Base-by-base conservation (phyloP, 1,140 invertebrate species). In the Nymphalis io region DNA sequence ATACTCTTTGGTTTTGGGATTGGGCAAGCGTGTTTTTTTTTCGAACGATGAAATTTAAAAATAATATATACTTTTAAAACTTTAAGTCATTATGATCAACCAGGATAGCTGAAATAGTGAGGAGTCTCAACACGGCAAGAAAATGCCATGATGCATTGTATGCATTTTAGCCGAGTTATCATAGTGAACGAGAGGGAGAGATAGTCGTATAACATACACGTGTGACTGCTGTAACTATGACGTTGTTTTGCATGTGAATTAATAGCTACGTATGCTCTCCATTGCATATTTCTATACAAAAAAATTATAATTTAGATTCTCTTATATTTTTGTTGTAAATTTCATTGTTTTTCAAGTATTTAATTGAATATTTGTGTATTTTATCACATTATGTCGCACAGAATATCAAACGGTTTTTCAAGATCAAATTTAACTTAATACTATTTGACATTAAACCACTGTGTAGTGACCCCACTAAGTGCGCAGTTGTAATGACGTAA, bases 51-150 rank as follows among this genome's bases (percentile, higher is more conserved):
- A 8, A 33, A 3, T 5, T 8, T 33, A 8, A 33, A 33, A 33
- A 33, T 8, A 33, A 3, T 4, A 33, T 3, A 8, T 4, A 8
- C 10, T 33, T 8, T 33, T 33, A 33, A 33, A 33, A 33, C 27
- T 33, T 33, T 33, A 6, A 13, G 13, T 1, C 40, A 48, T 0
- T 48, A 48, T 48, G 18, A 48, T 51, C 23, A 83, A 89, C 87
- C 76, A 89, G 87, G 87, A 70, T 73, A 71, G 64, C 83, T 65
- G 78, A 82, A 70, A 44, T 27, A 66, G 57, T 58, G 72, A 84
- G 74, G 82, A 88, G 82, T 74, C 79, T 73, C 65, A 68, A 78
- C 76, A 75, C 72, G 78, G 75, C 74, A 86, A 82, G 76, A 53
- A 21, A 55, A 27, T 55, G 13, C 51, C 46, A 83, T 11, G 51